Conservation (phyloP, 1,140 invertebrate species). For the Heliconius hewitsoni region DNA sequence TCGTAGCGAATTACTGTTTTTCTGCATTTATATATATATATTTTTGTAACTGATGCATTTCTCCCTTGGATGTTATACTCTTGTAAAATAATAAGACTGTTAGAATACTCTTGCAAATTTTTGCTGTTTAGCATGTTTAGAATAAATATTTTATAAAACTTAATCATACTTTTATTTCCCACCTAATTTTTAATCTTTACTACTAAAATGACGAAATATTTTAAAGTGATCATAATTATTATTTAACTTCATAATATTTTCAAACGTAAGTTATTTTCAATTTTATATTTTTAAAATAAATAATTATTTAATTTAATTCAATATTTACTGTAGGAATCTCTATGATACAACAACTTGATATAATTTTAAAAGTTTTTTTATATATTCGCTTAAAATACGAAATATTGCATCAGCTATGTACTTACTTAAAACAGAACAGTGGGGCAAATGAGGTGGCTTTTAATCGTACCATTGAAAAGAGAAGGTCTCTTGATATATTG, state of each 20-base stretch:
- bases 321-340: no score
- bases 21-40: conserved; percentile 52
- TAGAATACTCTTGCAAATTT: conserved; percentile 77
- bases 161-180: conserved; percentile 19
- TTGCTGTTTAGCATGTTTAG: conserved; percentile 63
- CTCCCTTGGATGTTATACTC: conserved; percentile 70
- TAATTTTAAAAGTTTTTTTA: no score
- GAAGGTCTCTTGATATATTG: conserved; percentile 16
- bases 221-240: no score
- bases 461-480: conserved; percentile 23
- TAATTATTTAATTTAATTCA: no score
- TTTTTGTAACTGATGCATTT: conserved; percentile 71
- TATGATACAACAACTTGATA: no score
- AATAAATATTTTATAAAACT: conserved; percentile 63
- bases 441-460: conserved; percentile 7
- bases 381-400: conserved; percentile 18
- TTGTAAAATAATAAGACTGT: conserved; percentile 80
- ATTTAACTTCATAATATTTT: no score
- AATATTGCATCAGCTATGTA: conserved; percentile 39
- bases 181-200: background rate
- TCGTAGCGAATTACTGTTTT: conserved; percentile 45
- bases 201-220: background rate
- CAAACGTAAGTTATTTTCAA: no score
- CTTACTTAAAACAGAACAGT: conserved; percentile 11
- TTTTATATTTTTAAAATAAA: no score